Evolutionary conservation across 1,140 invertebrate species (phyloP).

Genomic region (Aphaenogaster ashmeadi): DNA sequence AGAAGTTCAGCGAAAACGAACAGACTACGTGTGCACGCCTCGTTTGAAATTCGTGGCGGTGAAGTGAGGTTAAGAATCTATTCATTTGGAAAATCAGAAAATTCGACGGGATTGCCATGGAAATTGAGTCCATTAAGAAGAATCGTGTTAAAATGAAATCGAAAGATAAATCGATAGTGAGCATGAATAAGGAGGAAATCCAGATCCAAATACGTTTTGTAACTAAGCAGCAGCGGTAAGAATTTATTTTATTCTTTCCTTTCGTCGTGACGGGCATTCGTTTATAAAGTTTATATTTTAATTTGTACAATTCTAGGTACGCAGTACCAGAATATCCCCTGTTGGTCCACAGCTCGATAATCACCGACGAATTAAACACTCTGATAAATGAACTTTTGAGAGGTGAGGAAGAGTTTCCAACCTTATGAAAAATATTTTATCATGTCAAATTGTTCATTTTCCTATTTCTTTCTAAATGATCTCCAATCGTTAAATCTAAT

Average conservation of each 20-base stretch:
- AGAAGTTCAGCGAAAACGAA: too few species aligned
- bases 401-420: constrained; percentile 84
- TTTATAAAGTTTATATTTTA: background rate
- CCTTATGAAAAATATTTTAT: background rate
- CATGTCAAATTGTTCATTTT: background rate
- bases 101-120: background rate
- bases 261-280: background rate
- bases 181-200: constrained; percentile 41
- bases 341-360: constrained; percentile 92
- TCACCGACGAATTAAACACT: constrained; percentile 91
- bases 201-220: constrained; percentile 92
- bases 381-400: constrained; percentile 94
- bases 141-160: constrained; percentile 6
- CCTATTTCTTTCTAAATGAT: background rate
- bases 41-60: constrained; percentile 10
- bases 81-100: background rate
- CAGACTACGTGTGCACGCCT: background rate
- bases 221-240: constrained; percentile 94
- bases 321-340: constrained; percentile 95
- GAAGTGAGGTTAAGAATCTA: constrained; percentile 8
- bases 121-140: background rate
- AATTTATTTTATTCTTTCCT: constrained; percentile 70
- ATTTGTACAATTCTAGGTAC: constrained; percentile 90
- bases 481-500: background rate
- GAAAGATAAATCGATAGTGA: background rate